Conservation (phyloP, 2,797 vertebrate genomes). For the Enteromius treurensis region DNA sequence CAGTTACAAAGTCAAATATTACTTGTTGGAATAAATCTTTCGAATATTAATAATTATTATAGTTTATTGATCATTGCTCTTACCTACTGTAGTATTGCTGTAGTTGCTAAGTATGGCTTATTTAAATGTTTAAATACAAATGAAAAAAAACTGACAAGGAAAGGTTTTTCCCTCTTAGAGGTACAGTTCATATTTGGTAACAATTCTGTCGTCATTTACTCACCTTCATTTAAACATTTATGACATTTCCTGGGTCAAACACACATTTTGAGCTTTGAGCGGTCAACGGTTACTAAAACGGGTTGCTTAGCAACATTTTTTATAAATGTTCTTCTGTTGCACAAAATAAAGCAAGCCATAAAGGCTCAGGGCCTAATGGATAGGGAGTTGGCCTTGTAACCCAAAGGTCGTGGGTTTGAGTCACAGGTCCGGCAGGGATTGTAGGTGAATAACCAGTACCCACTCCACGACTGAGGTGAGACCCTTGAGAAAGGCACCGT, state of each 20-base stretch:
- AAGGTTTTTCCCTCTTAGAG: background rate
- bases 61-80: background rate
- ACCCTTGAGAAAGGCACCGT: too few species aligned
- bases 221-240: background rate
- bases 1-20: background rate
- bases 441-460: too few species aligned
- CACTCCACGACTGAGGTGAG: too few species aligned
- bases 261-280: background rate
- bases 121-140: background rate
- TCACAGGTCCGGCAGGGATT: too few species aligned
- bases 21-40: background rate
- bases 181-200: background rate
- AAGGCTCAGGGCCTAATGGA: background rate
- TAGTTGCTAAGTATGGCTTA: background rate
- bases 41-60: too few species aligned
- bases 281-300: background rate
- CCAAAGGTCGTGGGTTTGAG: too few species aligned
- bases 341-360: background rate
- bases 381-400: too few species aligned
- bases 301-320: background rate
- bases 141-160: background rate
- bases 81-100: background rate
- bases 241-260: background rate
- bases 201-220: background rate
- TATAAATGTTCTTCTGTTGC: background rate